Evolutionary conservation across 2,113 vertebrate genomes (phyloP).

Genomic region (Engraulis encrasicolus): DNA sequence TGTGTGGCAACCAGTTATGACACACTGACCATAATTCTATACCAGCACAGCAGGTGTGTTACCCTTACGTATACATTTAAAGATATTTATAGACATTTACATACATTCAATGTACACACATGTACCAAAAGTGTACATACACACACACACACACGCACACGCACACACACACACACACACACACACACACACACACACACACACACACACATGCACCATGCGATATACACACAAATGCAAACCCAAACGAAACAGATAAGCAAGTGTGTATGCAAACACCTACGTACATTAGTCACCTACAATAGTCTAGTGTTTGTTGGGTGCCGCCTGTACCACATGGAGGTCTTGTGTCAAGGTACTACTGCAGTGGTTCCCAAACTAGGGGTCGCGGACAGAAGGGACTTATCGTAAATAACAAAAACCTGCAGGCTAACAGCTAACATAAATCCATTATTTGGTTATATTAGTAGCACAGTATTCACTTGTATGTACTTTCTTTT

Average conservation of each 20-base stretch:
- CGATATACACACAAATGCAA: background rate
- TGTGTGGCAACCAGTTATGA: background rate
- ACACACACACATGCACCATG: background rate
- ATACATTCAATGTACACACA: background rate
- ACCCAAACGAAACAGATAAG: background rate
- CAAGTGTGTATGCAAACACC: background rate
- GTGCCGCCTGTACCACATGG: background rate
- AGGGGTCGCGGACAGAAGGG: too few species aligned
- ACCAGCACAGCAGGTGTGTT: background rate
- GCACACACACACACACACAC: background rate
- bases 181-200: constrained; percentile 8
- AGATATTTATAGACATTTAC: background rate
- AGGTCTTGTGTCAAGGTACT: background rate
- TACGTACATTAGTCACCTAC: too few species aligned
- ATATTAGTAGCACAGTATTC: too few species aligned
- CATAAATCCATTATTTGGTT: too few species aligned
- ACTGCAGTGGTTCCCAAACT: too few species aligned
- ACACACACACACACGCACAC: background rate
- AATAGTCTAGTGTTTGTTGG: too few species aligned
- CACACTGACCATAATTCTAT: background rate
- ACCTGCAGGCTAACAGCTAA: too few species aligned
- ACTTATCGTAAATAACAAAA: too few species aligned
- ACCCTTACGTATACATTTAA: background rate
- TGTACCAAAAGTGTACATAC: background rate
- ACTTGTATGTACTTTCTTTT: too few species aligned